phyloP scores from a whole-genome alignment of 2,888 invertebrate species.

The Tineola bisselliella region DNA sequence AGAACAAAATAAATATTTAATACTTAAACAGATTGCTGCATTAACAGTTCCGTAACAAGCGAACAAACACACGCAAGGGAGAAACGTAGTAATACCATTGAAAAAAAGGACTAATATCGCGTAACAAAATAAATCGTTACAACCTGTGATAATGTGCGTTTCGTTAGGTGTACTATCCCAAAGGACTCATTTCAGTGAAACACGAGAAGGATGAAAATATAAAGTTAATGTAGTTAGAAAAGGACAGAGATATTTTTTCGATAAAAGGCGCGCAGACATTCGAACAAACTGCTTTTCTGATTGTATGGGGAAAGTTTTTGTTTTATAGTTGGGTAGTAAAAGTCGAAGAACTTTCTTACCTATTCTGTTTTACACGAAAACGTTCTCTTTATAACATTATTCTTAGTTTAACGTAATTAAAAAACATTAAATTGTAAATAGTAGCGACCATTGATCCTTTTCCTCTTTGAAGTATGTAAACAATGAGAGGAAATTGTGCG shows the following conservation, averaged over 20 bases:
- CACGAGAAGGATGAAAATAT: background rate
- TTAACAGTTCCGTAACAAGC: slow-evolving; percentile 1
- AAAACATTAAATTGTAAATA: background rate
- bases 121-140: slow-evolving; percentile 9
- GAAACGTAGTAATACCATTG: background rate
- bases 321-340: slow-evolving; percentile 14
- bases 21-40: slow-evolving; percentile 6
- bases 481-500: too few species aligned
- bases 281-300: slow-evolving; percentile 14
- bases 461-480: too few species aligned
- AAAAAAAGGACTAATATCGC: background rate
- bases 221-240: background rate
- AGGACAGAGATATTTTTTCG: slow-evolving; percentile 2
- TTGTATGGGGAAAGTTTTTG: slow-evolving; percentile 17
- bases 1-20: slow-evolving; percentile 27
- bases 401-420: background rate
- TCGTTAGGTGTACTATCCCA: slow-evolving; percentile 12
- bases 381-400: background rate
- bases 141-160: slow-evolving; percentile 13
- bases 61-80: background rate
- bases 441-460: too few species aligned
- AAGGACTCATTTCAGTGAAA: slow-evolving; percentile 9
- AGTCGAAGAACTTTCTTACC: slow-evolving; percentile 1
- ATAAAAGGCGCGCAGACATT: slow-evolving; percentile 10
- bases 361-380: background rate